Percentiles rank a stretch among this genome's conserved stretches.
These are phyloP conservation scores for Antheraea assamensis DNA, from an alignment of 2,888 invertebrate genomes.

Conservation along the genomic window DNA sequence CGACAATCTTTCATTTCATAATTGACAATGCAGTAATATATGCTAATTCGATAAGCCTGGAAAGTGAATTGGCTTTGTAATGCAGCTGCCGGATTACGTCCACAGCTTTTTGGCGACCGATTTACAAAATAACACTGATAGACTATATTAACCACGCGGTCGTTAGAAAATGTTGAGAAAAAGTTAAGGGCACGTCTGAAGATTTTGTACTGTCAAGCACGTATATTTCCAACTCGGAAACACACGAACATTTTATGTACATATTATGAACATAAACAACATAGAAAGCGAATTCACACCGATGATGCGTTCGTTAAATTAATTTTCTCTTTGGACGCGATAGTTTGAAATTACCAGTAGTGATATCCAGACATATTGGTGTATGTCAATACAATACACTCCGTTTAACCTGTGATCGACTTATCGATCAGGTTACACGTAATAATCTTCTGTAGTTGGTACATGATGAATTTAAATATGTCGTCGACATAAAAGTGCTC, in stretches of 20 bases:
- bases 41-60: not conserved
- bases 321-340: constrained; percentile 44
- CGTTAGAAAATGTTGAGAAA: not conserved
- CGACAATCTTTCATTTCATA: not conserved
- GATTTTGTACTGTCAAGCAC: not conserved
- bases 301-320: constrained; percentile 42
- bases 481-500: not conserved
- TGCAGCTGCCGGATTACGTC: not conserved
- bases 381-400: not conserved
- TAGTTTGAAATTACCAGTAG: constrained; percentile 32
- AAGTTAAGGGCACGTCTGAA: not conserved
- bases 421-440: not conserved
- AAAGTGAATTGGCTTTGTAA: not conserved
- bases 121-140: not conserved
- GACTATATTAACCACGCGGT: not conserved
- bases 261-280: constrained; percentile 25
- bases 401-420: not conserved
- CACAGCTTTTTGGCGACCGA: not conserved
- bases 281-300: constrained; percentile 46
- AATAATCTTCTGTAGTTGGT: not conserved
- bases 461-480: not conserved
- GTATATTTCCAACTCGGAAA: constrained; percentile 11
- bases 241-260: constrained; percentile 24
- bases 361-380: constrained; percentile 17
- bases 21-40: not conserved